Base-by-base conservation (phyloP, 2,113 vertebrate genomes). In the Physeter macrocephalus region DNA sequence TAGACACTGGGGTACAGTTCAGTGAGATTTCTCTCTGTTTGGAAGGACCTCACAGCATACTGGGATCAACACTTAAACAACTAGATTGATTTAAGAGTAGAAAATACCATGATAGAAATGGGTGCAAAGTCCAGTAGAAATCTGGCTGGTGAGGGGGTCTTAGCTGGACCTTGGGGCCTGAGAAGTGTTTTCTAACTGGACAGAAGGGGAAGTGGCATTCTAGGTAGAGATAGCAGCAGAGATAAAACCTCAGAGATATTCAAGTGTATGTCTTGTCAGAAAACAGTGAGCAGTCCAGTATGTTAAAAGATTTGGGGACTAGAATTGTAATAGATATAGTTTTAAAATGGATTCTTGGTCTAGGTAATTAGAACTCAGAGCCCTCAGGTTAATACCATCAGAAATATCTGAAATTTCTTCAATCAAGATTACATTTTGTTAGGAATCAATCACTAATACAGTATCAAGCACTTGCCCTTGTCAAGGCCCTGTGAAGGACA, bases 351-450 rank as follows among this genome's bases (percentile, higher is more conserved):
- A 77, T 97, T 75, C 23, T 54, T 29, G 41, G n/a, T 67, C 17
- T 95, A 36, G 27, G 17, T 82, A 66, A 69, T 83, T 46, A 78
- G 72, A 57, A 67, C 36, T 21, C 31, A 66, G 13, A 95, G 39
- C 15, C 39, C 69, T 77, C 13, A 39, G n/a, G 71, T 78, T 91
- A 88, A 81, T 41, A 52, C 36, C 49, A 69, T 87, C 39, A 94
- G 29, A 71, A 88, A 61, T 25, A 90, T 57, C 94, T 80, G 61
- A 82, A 54, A 88, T 85, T 69, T 93, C 52, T 90, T 94, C 23
- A 94, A 77, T 86, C 23, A 82, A 62, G 61, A 77, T 88, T 94
- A 81, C n/a, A 77, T 95, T 93, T 96, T 81, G 52, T 49, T 91
- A 39, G 25, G 18, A 94, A 61, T 81, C 25, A 86, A 39, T 85